Base-by-base conservation (phyloP, 1,140 invertebrate species). In the Thalassaphorura encarpata region DNA sequence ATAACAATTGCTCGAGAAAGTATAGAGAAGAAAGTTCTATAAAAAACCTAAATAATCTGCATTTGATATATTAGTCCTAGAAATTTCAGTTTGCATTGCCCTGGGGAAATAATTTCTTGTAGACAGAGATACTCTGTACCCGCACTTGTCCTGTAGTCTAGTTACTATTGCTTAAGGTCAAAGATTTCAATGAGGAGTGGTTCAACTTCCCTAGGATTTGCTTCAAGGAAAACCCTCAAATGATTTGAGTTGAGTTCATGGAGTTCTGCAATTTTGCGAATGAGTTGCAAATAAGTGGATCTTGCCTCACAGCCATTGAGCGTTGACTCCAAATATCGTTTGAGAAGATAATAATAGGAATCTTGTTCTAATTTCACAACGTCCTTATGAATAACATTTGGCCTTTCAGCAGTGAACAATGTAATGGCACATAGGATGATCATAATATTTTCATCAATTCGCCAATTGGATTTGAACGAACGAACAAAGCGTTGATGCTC, bases 361-460 rank as follows among this genome's bases (percentile, higher is more conserved):
- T 77, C 87, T 76, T 94, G 90, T 71, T 92, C 88, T 45, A 89
- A 72, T 71, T 84, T 83, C 55, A 96, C 87, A 21, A 87, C 82
- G 68, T 90, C 85, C 31, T 79, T 78, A 70, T 93, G 86, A 52
- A 87, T 80, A 8, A 93, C 80, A 66, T 81, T 80, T 3, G 84
- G 76, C 54, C 90, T 73, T 57, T 88, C 80, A 0, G 90, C 87
- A 27, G 84, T 84, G 69, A 95, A 95, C 15, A 95, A 73, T 43
- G 89, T 78, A 63, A 96, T 92, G 50, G 91, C 87, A 68, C 86
- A 85, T 66, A 96, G 76, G 54, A 95, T 84, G 13, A 93, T 77
- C 70, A 94, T 88, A 24, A 95, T 83, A 68, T 88, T 84, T 68
- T 90, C 85, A 73, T 96, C 89, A 23, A 74, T 75, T 19, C 85